Evolutionary conservation across 1,140 invertebrate species (phyloP), one percentile per base, ranked within the genome.

Genomic region (Drosophila sechellia): DNA sequence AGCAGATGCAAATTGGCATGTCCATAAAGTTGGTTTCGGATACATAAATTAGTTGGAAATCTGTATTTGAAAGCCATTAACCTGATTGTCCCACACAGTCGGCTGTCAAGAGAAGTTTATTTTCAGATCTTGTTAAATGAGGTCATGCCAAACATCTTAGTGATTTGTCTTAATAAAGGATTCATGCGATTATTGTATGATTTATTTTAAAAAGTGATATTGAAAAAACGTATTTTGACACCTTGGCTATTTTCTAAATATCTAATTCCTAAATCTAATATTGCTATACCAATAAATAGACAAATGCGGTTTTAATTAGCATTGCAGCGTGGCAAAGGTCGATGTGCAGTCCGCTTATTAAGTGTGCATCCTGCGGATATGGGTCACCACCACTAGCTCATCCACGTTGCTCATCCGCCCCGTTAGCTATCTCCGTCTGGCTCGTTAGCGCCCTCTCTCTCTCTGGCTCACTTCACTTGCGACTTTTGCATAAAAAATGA

Each of bases 401-500:
- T 55, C 50, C 50, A 70, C 25, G 58, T 48, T 35, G 53, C 55
- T 31, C 31, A 64, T 39, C 5, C 37, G 20, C 35, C 37, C 15
- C 35, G 22, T 45, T 48, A 20, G 34, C 34, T 17, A n/a, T 40
- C 11, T 17, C 43, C 39, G 20, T 77, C 31, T 40, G 11, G 11
- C 49, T 61, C 42, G 43, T 49, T 46, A 34, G 17, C 66, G 64
- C 55, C 35, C 34, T 50, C 55, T 42, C 60, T 54, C 49, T 22
- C 34, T 63, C 39, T 11, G 12, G 31, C 17, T 15, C 43, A 13
- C 27, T 50, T 8, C 20, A 31, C 42, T 57, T 66, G 43, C 31
- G 43, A 53, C 68, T 42, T 56, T 76, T 81, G 75, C 58, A 65
- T 75, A 81, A 84, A 83, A 74, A 75, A 84, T 83, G 70, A 84